phyloP scores from a whole-genome alignment of 2,797 vertebrate genomes.

The Micrastur ruficollis region DNA sequence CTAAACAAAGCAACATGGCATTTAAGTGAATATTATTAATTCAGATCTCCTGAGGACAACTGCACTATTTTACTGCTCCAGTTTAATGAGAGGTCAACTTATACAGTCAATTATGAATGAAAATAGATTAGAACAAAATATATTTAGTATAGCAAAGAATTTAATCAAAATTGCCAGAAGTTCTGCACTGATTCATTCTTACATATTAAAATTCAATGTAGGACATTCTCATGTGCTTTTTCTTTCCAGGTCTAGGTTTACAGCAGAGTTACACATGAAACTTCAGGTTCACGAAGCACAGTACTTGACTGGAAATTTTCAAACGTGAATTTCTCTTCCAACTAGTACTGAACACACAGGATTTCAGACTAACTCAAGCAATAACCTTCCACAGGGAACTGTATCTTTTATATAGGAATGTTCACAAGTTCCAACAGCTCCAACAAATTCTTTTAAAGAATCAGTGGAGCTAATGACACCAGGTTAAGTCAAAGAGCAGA shows the following conservation, averaged over 20 bases:
- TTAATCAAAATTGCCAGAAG: neutral
- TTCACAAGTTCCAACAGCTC: neutral
- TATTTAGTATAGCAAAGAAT: neutral
- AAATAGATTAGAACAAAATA: constrained; percentile 6
- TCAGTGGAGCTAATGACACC: neutral
- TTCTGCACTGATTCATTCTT: neutral
- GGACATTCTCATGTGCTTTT: neutral
- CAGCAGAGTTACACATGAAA: neutral
- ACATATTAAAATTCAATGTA: neutral
- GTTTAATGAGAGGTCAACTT: constrained; percentile 6
- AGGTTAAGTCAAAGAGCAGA: neutral
- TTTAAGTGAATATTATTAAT: constrained; percentile 34
- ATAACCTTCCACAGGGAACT: neutral
- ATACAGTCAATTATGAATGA: neutral
- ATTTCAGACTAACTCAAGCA: neutral
- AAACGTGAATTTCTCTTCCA: neutral
- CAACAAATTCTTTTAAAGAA: neutral
- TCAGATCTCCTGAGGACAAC: constrained; percentile 15
- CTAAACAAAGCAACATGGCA: constrained; percentile 17
- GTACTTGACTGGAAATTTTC: neutral
- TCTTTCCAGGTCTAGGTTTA: neutral
- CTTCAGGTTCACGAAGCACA: neutral
- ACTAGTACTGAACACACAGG: neutral
- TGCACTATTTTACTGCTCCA: constrained; percentile 31
- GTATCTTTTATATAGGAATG: neutral